A percentile compares a stretch with the other conserved stretches of the same genome.
Evolutionary conservation across 2,113 vertebrate species (phyloP).

Genomic region (Zosterops hypoxanthus): DNA sequence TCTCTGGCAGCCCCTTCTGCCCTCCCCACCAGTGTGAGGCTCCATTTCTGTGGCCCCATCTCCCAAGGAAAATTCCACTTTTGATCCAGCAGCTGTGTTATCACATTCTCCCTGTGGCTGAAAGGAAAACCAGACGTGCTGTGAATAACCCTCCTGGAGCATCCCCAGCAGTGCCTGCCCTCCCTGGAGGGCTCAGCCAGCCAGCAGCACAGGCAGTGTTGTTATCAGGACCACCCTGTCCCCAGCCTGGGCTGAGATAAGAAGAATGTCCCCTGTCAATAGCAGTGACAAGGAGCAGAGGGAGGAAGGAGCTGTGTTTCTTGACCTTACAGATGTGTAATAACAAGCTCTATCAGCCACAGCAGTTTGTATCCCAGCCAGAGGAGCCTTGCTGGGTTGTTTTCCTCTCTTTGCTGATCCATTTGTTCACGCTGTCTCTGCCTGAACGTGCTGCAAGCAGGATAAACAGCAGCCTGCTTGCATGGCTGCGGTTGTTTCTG

Average conservation of each 20-base stretch:
- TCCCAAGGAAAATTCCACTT: background rate
- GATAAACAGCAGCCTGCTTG: background rate
- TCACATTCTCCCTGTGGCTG: background rate
- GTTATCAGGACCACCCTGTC: background rate
- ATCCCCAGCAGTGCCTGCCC: accelerated
- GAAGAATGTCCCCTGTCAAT: background rate
- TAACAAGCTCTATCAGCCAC: accelerated
- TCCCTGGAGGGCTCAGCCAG: background rate
- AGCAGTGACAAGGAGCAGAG: background rate
- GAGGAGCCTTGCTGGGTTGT: background rate
- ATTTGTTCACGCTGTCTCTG: accelerated
- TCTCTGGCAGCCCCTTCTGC: background rate
- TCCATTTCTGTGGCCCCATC: background rate
- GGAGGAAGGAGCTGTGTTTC: accelerated
- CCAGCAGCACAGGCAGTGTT: background rate
- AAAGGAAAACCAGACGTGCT: background rate
- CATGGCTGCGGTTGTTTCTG: accelerated
- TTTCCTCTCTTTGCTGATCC: background rate
- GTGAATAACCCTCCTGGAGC: background rate
- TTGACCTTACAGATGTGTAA: background rate
- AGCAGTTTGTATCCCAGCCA: background rate
- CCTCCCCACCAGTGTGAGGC: background rate
- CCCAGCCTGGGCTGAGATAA: background rate
- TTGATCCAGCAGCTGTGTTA: accelerated
- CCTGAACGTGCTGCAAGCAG: background rate